These are phyloP conservation scores for Dreissena rostriformis DNA, from an alignment of 1,140 invertebrate genomes.

Conservation along the genomic window DNA sequence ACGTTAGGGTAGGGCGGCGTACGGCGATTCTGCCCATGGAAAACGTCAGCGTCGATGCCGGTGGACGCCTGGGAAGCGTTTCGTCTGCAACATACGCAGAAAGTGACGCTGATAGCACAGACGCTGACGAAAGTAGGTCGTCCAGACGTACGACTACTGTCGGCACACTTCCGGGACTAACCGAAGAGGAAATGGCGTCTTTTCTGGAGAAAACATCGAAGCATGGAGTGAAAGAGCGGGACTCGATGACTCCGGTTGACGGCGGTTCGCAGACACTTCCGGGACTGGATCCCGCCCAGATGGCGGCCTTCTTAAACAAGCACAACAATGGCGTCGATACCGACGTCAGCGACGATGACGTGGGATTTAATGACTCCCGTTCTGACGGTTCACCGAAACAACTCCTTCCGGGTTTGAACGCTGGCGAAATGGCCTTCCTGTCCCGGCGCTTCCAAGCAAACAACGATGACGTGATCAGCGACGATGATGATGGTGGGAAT, in stretches of 20 bases:
- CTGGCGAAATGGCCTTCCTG: constrained; percentile 9
- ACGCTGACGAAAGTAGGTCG: neutral
- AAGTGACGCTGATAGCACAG: constrained; percentile 7
- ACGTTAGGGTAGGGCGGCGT: constrained; percentile 34
- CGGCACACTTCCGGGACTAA: constrained; percentile 29
- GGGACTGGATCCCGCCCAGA: constrained; percentile 21
- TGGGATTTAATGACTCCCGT: neutral
- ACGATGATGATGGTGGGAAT: constrained; percentile 4
- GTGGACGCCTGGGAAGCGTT: constrained; percentile 29
- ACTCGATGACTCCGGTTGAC: neutral
- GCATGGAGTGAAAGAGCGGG: neutral
- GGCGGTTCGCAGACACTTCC: neutral
- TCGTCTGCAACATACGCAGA: neutral
- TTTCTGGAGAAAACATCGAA: constrained; percentile 10
- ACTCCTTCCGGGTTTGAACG: constrained; percentile 13
- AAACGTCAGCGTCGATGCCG: neutral
- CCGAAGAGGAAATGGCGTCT: constrained; percentile 31
- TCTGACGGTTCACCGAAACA: neutral
- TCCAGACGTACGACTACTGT: constrained; percentile 1
- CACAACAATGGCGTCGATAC: neutral
- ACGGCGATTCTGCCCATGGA: constrained; percentile 45
- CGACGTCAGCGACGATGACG: neutral
- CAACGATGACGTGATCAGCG: neutral
- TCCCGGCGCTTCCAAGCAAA: neutral
- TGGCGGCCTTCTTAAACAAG: constrained; percentile 30